Percentiles rank a stretch among this genome's conserved stretches.
phyloP scores from a whole-genome alignment of 1,140 invertebrate genomes.

The Reticulitermes speratus region DNA sequence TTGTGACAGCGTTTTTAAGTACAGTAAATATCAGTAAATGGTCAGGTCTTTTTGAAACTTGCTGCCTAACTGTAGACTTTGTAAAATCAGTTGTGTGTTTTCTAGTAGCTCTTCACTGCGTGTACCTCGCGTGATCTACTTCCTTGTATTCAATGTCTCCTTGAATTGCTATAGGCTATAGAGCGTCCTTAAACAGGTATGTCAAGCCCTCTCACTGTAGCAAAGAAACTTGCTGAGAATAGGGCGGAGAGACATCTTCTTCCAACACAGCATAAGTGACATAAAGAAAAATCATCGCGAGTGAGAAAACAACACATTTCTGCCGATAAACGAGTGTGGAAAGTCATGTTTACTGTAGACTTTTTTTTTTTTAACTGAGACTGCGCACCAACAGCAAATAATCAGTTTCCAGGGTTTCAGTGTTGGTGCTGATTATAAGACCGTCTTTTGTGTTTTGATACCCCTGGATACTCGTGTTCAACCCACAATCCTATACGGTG shows the following conservation, averaged over 20 bases:
- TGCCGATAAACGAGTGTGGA: not conserved
- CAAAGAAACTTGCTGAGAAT: not conserved
- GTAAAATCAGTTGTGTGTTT: too few species aligned
- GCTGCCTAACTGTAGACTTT: too few species aligned
- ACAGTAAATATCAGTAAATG: too few species aligned
- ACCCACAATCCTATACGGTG: too few species aligned
- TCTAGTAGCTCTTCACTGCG: too few species aligned
- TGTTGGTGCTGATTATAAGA: not conserved
- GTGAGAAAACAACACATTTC: not conserved
- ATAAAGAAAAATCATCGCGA: not conserved
- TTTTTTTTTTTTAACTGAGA: not conserved
- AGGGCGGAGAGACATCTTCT: not conserved
- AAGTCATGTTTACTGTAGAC: not conserved
- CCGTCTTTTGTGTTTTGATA: too few species aligned
- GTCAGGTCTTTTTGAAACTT: too few species aligned
- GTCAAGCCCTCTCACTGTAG: not conserved
- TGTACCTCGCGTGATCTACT: too few species aligned
- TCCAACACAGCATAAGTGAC: not conserved
- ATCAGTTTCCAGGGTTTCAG: not conserved
- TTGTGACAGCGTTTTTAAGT: too few species aligned
- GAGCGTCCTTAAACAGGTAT: not conserved
- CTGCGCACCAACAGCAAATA: not conserved
- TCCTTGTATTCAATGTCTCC: too few species aligned
- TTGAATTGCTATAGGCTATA: too few species aligned
- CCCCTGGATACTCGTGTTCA: too few species aligned